These are phyloP conservation scores for Acanthurus lineatus DNA, from an alignment of 2,797 vertebrate genomes.

Conservation along the genomic window DNA sequence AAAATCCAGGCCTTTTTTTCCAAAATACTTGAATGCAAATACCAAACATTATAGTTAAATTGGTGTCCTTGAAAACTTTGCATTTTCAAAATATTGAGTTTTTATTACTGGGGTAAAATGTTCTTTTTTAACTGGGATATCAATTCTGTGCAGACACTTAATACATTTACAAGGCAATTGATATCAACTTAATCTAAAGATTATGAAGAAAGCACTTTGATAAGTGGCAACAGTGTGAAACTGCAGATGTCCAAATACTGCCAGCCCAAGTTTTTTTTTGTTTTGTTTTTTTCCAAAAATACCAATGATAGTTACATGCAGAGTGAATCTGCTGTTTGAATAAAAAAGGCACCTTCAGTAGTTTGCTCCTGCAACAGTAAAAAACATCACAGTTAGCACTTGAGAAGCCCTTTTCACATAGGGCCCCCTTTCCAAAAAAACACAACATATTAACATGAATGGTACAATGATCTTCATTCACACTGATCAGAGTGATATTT, in stretches of 20 bases:
- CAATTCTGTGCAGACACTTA: constrained; percentile 13
- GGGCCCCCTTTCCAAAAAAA: constrained; percentile 18
- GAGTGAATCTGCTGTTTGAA: constrained; percentile 55
- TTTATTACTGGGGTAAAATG: constrained; percentile 21
- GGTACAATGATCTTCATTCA: constrained; percentile 22
- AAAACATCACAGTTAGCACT: constrained; percentile 56
- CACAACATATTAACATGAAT: background rate
- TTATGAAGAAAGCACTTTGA: constrained; percentile 59
- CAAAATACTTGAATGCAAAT: constrained; percentile 25
- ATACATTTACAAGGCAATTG: constrained; percentile 51
- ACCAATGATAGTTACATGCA: constrained; percentile 41
- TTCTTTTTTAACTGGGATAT: constrained; percentile 13
- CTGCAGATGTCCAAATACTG: constrained; percentile 60
- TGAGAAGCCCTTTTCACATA: constrained; percentile 32
- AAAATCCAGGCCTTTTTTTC: constrained; percentile 22
- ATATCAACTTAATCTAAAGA: constrained; percentile 33
- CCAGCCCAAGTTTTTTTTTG: constrained; percentile 20
- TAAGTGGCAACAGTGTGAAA: constrained; percentile 69
- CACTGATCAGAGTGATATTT: constrained; percentile 30
- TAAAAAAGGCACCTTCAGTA: constrained; percentile 80
- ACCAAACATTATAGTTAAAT: constrained; percentile 17
- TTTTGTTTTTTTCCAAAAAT: constrained; percentile 8
- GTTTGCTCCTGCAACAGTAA: constrained; percentile 58
- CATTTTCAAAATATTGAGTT: constrained; percentile 32
- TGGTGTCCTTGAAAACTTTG: constrained; percentile 29